Conservation (phyloP, 2,888 invertebrate genomes). For the Dendrolimus pini region DNA sequence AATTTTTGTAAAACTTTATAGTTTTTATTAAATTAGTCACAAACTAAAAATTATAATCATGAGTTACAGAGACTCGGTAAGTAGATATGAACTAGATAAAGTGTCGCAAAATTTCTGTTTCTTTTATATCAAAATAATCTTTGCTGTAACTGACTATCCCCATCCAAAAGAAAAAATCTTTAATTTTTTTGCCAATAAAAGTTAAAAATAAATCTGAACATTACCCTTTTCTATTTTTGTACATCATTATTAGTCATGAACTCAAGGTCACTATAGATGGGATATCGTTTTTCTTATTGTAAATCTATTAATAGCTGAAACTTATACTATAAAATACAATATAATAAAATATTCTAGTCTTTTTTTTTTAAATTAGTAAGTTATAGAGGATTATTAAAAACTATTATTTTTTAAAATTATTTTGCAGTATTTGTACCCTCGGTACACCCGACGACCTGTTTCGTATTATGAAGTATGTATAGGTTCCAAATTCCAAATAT, state of each 20-base stretch:
- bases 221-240: constrained; percentile 43
- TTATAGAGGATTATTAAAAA: background rate
- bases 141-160: background rate
- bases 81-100: constrained; percentile 21
- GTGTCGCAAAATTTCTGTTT: background rate
- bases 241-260: constrained; percentile 39
- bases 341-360: background rate
- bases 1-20: too few relatives aligned
- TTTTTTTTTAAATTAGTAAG: background rate
- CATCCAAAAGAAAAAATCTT: background rate
- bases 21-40: too few relatives aligned
- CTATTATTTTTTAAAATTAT: constrained; percentile 14
- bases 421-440: constrained; percentile 37
- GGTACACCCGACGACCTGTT: constrained; percentile 32
- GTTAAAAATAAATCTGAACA: constrained; percentile 27
- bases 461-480: constrained; percentile 39
- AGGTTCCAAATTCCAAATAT: constrained; percentile 1
- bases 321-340: background rate
- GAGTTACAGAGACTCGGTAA: constrained; percentile 64
- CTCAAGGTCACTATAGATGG: constrained; percentile 49
- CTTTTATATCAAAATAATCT: background rate
- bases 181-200: constrained; percentile 1
- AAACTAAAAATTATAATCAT: constrained; percentile 18
- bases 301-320: constrained; percentile 14
- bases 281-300: constrained; percentile 41